Evolutionary conservation across 1,140 invertebrate genomes (phyloP).

Genomic region (Limonius californicus): DNA sequence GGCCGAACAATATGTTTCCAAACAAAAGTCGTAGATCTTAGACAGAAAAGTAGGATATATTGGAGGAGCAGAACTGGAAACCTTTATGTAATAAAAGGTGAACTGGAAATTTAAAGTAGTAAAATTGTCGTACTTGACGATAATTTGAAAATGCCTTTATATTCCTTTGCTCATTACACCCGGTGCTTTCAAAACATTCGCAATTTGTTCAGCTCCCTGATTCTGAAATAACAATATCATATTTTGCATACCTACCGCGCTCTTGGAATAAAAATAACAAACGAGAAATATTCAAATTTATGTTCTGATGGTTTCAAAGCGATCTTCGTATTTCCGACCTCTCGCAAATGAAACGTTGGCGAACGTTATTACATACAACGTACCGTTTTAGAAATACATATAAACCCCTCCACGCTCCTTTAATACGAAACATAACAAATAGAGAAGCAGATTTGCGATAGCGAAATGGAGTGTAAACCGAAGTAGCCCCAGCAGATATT

Average conservation of each 20-base stretch:
- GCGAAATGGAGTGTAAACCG: conserved; percentile 36
- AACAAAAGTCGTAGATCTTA: not conserved
- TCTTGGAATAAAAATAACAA: conserved; percentile 15
- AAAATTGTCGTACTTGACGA: conserved; percentile 13
- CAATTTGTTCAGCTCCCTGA: conserved; percentile 12
- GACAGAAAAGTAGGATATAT: not conserved
- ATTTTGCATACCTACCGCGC: conserved; percentile 9
- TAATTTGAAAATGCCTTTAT: conserved; percentile 9
- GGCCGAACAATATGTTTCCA: conserved; percentile 2
- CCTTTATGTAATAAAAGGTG: too few species aligned
- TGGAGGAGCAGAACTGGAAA: not conserved
- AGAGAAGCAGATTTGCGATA: conserved; percentile 23
- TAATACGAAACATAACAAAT: conserved; percentile 10
- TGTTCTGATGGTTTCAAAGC: conserved; percentile 13
- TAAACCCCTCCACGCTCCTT: not conserved
- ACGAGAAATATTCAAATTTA: conserved; percentile 21
- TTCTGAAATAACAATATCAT: conserved; percentile 17
- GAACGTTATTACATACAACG: not conserved
- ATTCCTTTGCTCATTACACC: conserved; percentile 13
- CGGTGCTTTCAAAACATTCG: conserved; percentile 13
- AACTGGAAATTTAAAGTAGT: conserved; percentile 5
- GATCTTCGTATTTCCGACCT: conserved; percentile 6
- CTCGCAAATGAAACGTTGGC: conserved; percentile 2
- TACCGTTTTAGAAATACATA: not conserved
- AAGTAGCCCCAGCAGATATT: conserved; percentile 29